Base-by-base conservation (phyloP, 2,113 vertebrate genomes). In the Chascanopsetta lugubris region DNA sequence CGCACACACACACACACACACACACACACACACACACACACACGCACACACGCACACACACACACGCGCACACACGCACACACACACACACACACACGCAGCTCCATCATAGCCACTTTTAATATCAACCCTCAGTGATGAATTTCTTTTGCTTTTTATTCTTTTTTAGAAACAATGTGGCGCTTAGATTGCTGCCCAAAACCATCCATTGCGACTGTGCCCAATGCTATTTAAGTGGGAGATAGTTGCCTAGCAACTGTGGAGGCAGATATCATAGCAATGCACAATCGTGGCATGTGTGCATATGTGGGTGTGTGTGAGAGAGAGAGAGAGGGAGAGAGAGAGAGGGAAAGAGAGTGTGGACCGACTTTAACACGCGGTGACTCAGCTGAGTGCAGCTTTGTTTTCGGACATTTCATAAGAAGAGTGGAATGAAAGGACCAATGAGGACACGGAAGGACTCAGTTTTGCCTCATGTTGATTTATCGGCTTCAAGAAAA, bases 171-270 rank as follows among this genome's bases (percentile, higher is more conserved):
- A n/a, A n/a, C n/a, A 71, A 65, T 58, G 55, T 61, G 61, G 69
- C 71, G 64, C 55, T 83, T 85, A 46, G 56, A 71, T 76, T 84
- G 61, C 56, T 30, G 48, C 62, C 82, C 42, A 29, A 61, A 82
- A 83, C 48, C 74, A 49, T 48, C 22, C 25, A 7, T 47, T 79
- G 58, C 22, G 17, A 56, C 79, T 62, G 66, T 63, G 40, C 65
- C 77, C 78, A 78, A 79, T 80, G 84, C 86, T 85, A 84, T 89
- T 89, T 85, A 78, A 78, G 89, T 86, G 77, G 84, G 76, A 83
- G 70, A 87, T 90, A 66, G 91, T 92, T 92, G 91, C 91, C 69
- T 82, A 88, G 90, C 89, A 91, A 92, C 90, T 82, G 85, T 75
- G 80, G 69, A 57, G 62, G 62, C 64, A 77, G 67, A 83, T 84